Percentiles rank a stretch among this genome's conserved stretches.
phyloP scores from a whole-genome alignment of 2,888 invertebrate genomes.

The Macaria notata region DNA sequence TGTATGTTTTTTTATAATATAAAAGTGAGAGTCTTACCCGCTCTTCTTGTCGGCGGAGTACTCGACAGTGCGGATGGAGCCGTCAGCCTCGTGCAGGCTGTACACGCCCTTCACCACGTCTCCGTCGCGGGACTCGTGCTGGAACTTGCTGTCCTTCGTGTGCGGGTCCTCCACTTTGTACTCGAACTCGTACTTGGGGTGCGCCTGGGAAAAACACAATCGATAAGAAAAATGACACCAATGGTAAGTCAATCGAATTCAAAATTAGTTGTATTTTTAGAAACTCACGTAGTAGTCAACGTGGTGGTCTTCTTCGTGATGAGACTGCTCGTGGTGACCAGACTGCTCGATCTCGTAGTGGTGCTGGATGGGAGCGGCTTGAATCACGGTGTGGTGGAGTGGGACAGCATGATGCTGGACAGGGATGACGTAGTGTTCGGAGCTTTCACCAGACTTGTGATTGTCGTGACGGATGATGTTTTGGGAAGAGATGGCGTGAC shows the following conservation, averaged over 20 bases:
- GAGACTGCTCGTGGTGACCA: conserved; percentile 18
- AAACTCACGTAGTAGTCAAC: conserved; percentile 60
- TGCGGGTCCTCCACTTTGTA: conserved; percentile 79
- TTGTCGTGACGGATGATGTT: conserved; percentile 38
- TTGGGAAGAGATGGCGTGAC: conserved; percentile 38
- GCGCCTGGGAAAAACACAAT: conserved; percentile 45
- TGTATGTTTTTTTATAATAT: too few species aligned
- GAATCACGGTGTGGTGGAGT: conserved; percentile 39
- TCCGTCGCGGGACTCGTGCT: conserved; percentile 78
- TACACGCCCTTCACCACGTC: conserved; percentile 76
- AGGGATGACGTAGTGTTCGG: conserved; percentile 38
- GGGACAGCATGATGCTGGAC: conserved; percentile 39
- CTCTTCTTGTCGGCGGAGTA: conserved; percentile 75
- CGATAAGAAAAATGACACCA: not conserved
- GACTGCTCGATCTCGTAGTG: conserved; percentile 25
- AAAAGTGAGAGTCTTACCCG: conserved; percentile 53
- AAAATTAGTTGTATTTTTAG: too few species aligned
- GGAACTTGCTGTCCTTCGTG: conserved; percentile 80
- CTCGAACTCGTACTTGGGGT: conserved; percentile 78
- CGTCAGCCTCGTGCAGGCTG: conserved; percentile 56
- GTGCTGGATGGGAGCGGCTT: conserved; percentile 41
- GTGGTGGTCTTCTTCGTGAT: conserved; percentile 39
- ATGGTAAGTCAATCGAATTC: too few species aligned
- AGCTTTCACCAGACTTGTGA: conserved; percentile 27
- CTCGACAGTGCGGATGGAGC: conserved; percentile 56